Evolutionary conservation across 2,797 vertebrate genomes (phyloP).

Genomic region (Nasua narica): DNA sequence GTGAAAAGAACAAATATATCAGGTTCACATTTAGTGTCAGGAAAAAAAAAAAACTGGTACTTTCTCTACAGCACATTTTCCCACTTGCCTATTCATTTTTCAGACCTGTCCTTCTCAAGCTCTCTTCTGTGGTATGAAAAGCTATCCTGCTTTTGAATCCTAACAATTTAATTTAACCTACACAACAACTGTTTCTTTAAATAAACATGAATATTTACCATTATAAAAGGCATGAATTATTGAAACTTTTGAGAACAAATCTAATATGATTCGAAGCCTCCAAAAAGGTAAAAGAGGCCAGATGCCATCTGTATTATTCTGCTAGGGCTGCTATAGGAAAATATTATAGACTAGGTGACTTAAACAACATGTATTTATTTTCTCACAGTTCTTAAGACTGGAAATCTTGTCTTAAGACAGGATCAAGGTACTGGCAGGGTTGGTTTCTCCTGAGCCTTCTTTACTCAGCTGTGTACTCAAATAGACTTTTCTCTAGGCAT

Average conservation of each 20-base stretch:
- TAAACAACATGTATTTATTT: background rate
- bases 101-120: constrained; percentile 41
- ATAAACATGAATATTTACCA: constrained; percentile 78
- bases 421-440: background rate
- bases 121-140: constrained; percentile 69
- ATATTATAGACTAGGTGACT: background rate
- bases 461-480: background rate
- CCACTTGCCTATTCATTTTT: background rate
- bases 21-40: background rate
- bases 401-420: background rate
- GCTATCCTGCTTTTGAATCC: constrained; percentile 74
- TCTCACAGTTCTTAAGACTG: background rate
- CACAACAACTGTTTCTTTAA: constrained; percentile 70
- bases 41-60: background rate
- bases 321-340: background rate
- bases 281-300: constrained; percentile 60
- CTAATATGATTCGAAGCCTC: constrained; percentile 64
- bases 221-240: constrained; percentile 77
- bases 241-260: constrained; percentile 73
- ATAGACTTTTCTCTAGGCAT: background rate
- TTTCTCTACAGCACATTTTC: background rate
- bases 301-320: background rate
- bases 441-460: background rate
- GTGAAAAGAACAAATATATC: background rate
- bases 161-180: constrained; percentile 74